phyloP scores from a whole-genome alignment of 2,888 invertebrate genomes.

The Taenaris catops region DNA sequence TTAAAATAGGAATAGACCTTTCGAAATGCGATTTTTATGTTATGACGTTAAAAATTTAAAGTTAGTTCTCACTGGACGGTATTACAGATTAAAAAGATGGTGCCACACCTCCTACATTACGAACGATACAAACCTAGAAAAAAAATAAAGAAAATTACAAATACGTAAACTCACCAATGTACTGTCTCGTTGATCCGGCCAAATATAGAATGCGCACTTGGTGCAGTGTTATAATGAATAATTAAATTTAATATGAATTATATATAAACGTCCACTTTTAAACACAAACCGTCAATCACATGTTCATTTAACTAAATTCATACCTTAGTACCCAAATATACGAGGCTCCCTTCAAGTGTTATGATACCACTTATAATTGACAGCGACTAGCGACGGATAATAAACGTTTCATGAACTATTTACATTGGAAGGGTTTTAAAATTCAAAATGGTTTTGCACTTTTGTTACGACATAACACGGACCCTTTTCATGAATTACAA shows the following conservation, averaged over 20 bases:
- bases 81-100: conserved; percentile 58
- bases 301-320: conserved; percentile 42
- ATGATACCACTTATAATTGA: too few species aligned
- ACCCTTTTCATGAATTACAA: too few species aligned
- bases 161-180: conserved; percentile 35
- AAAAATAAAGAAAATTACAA: conserved; percentile 43
- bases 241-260: conserved; percentile 36
- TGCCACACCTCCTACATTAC: conserved; percentile 44
- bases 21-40: conserved; percentile 13
- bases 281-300: conserved; percentile 63
- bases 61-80: conserved; percentile 65
- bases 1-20: not conserved
- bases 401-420: too few species aligned
- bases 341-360: conserved; percentile 4
- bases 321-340: conserved; percentile 16
- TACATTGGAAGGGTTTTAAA: too few species aligned
- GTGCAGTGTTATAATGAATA: conserved; percentile 57
- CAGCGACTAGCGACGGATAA: too few species aligned
- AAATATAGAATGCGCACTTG: conserved; percentile 62
- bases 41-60: conserved; percentile 14
- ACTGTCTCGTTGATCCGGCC: conserved; percentile 59
- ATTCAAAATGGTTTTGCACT: too few species aligned
- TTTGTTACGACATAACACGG: too few species aligned
- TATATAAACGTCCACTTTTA: conserved; percentile 47
- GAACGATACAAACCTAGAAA: conserved; percentile 37